A percentile compares a stretch with the other conserved stretches of the same genome.
phyloP scores from a whole-genome alignment of 2,888 invertebrate genomes.

The Pteria penguin region DNA sequence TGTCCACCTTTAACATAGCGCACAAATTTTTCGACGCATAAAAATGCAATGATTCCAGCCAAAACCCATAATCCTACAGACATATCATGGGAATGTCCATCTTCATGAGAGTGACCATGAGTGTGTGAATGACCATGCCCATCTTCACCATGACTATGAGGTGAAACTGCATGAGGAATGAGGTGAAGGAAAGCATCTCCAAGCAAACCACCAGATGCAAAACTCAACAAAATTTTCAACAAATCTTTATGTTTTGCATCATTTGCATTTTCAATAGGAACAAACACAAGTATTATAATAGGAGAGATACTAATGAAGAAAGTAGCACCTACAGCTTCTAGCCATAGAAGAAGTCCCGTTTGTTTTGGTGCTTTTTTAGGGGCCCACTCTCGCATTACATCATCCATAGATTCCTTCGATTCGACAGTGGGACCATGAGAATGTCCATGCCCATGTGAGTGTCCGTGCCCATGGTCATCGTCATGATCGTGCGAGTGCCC shows the following conservation, averaged over 20 bases:
- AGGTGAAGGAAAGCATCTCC: slow-evolving; percentile 99
- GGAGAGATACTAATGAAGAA: slow-evolving; percentile 96
- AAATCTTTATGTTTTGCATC: slow-evolving; percentile 87
- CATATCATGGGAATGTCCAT: slow-evolving; percentile 85
- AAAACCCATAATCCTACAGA: slow-evolving; percentile 96
- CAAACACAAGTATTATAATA: slow-evolving; percentile 93
- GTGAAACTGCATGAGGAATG: slow-evolving; percentile 94
- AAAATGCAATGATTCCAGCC: slow-evolving; percentile 93
- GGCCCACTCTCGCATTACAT: slow-evolving; percentile 31
- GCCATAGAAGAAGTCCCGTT: slow-evolving; percentile 83
- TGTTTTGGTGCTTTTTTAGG: slow-evolving; percentile 46
- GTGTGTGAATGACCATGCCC: slow-evolving; percentile 74
- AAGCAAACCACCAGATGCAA: slow-evolving; percentile 87
- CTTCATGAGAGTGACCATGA: slow-evolving; percentile 82
- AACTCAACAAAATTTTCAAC: slow-evolving; percentile 86
- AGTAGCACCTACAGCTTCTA: slow-evolving; percentile 93
- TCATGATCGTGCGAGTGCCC: slow-evolving; percentile 51
- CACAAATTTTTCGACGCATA: slow-evolving; percentile 92
- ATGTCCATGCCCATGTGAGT: slow-evolving; percentile 82
- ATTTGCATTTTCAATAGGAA: slow-evolving; percentile 89
- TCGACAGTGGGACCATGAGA: slow-evolving; percentile 48
- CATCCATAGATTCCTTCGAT: slow-evolving; percentile 47
- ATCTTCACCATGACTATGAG: slow-evolving; percentile 76
- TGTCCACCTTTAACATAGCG: slow-evolving; percentile 90
- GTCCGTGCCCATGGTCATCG: slow-evolving; percentile 53